Evolutionary conservation across 2,888 invertebrate species (phyloP).

Genomic region (Pyrocoelia pectoralis): DNA sequence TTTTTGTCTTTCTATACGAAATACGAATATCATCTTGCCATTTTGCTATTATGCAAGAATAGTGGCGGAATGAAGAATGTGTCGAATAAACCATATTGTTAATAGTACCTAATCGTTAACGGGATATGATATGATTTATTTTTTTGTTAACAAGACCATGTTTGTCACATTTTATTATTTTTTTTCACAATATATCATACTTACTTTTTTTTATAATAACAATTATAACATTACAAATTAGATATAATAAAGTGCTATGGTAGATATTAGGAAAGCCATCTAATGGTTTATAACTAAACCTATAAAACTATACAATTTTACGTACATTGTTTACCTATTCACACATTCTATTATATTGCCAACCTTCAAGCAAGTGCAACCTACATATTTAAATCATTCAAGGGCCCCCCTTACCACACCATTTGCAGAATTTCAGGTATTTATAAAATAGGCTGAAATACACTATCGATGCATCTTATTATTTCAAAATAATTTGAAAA

Average conservation of each 20-base stretch:
- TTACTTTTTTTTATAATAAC: constrained; percentile 34
- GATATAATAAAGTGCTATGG: constrained; percentile 43
- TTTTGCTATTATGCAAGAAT: too few relatives aligned
- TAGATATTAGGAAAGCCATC: constrained; percentile 47
- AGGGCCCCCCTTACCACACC: constrained; percentile 14
- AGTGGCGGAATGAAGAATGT: too few relatives aligned
- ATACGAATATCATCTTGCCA: too few relatives aligned
- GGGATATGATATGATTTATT: constrained; percentile 67
- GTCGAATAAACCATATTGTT: too few relatives aligned
- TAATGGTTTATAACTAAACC: constrained; percentile 38
- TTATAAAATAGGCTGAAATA: neutral
- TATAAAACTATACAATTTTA: constrained; percentile 35
- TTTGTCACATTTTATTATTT: constrained; percentile 54
- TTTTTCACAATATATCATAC: constrained; percentile 44
- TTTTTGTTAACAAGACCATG: constrained; percentile 61
- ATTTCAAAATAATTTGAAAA: neutral
- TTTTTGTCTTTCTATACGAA: too few relatives aligned
- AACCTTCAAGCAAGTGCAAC: constrained; percentile 33
- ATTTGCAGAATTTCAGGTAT: constrained; percentile 1
- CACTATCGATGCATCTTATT: neutral
- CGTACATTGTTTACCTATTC: constrained; percentile 32
- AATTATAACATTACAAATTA: constrained; percentile 37
- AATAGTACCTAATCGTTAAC: too few relatives aligned
- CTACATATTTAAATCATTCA: constrained; percentile 22
- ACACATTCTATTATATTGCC: constrained; percentile 32